These are phyloP conservation scores for Melinaea menophilus DNA, from an alignment of 2,888 invertebrate genomes.

Conservation along the genomic window DNA sequence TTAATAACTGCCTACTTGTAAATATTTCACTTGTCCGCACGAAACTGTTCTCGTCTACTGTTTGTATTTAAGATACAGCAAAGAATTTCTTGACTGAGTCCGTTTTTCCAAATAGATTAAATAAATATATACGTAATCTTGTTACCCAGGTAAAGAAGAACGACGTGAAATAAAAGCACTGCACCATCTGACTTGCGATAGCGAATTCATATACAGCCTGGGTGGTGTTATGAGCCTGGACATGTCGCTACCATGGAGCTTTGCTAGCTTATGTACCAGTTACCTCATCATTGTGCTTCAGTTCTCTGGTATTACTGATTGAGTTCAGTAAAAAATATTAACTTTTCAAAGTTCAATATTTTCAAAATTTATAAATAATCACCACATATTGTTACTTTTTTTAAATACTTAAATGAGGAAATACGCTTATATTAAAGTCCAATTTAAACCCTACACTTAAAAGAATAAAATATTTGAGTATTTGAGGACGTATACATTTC, in stretches of 20 bases:
- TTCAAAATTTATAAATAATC: no score
- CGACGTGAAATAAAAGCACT: constrained; percentile 58
- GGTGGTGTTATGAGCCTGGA: constrained; percentile 58
- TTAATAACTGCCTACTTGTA: no score
- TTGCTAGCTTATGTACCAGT: constrained; percentile 59
- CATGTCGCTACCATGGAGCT: constrained; percentile 61
- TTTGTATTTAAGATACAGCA: background rate
- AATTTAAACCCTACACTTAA: no score
- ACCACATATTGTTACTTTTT: no score
- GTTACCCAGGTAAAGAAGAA: constrained; percentile 50
- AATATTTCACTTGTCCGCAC: background rate
- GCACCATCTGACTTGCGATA: constrained; percentile 53
- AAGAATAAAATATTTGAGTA: no score
- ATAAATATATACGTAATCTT: background rate
- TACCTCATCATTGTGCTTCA: constrained; percentile 62
- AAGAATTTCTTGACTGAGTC: background rate
- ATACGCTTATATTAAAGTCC: no score
- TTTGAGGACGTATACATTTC: no score
- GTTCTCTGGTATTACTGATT: constrained; percentile 62
- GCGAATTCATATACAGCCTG: constrained; percentile 57
- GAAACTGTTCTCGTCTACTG: no score
- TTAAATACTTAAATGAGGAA: no score
- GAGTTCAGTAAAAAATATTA: constrained; percentile 13
- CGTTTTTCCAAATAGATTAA: no score
- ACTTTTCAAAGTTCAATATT: background rate